A percentile compares a stretch with the other conserved stretches of the same genome.
Conservation (phyloP, 2,113 vertebrate species). For the Ailuropoda melanoleuca region DNA sequence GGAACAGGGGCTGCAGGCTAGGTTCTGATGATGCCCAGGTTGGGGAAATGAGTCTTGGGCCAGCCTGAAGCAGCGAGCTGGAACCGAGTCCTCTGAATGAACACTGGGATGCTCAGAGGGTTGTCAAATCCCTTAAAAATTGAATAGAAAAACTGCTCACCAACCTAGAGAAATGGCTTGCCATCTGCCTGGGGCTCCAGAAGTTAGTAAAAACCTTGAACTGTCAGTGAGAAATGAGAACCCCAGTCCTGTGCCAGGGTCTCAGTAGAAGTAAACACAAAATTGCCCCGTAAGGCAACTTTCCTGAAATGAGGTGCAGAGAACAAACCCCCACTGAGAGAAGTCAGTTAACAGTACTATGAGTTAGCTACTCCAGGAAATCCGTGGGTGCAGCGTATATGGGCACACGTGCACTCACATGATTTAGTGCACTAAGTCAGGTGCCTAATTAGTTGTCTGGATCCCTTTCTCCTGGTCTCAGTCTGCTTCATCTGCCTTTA, state of each 20-base stretch:
- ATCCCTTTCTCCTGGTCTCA: neutral
- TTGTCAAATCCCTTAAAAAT: neutral
- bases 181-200: neutral
- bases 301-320: neutral
- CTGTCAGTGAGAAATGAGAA: neutral
- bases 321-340: neutral
- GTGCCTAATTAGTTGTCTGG: neutral
- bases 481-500: neutral
- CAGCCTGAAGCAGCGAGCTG: neutral
- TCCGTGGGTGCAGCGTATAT: neutral
- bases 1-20: neutral
- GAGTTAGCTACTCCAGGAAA: neutral
- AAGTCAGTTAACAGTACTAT: neutral
- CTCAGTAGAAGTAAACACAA: neutral
- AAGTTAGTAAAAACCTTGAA: neutral
- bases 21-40: neutral
- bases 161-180: neutral
- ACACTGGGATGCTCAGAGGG: neutral
- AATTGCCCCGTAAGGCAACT: neutral
- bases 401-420: fast-evolving
- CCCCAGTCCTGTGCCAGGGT: neutral
- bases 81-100: neutral
- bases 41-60: neutral
- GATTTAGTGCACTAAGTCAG: neutral
- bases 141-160: neutral